Evolutionary conservation across 1,140 invertebrate species (phyloP), one percentile per base, ranked within the genome.

Genomic region (Lordiphosa collinella): DNA sequence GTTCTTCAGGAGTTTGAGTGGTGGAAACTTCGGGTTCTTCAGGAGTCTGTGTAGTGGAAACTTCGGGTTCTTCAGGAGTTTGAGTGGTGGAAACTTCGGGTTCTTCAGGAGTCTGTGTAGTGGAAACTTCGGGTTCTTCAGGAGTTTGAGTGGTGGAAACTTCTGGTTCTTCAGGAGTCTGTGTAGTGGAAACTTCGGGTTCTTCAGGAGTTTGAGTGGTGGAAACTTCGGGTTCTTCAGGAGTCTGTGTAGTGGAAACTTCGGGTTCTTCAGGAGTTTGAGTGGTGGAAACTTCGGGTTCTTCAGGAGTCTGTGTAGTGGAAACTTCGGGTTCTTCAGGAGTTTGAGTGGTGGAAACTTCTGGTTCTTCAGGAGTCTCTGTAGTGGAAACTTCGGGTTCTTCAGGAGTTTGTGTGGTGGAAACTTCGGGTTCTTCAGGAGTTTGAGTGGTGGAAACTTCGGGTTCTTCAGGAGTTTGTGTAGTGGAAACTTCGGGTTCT

Each of bases 151-250:
- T 16, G 0, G 22, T 14, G 2, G 43, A 32, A 0, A 14, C 35
- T 5, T 10, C 12, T 0, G 49, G 16, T 9, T 51, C 36, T 16
- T 40, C 49, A 0, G 46, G 4, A 1, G 29, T 5, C 14, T n/a
- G 9, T 22, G 31, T 47, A 0, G 53, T 63, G 7, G 41, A 25
- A n/a, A 13, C 13, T 18, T 35, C 41, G 0, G 61, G 54, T 8
- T 55, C 51, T 2, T 13, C 50, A 2, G 56, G 12, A 11, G 22
- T 13, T 10, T 22, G 22, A 41, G 47, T 35, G 4, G 56, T 54
- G 2, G 48, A 32, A 0, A 25, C 36, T 10, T 47, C 41, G 0
- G 60, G 47, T 9, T 38, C 31, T 7, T 31, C 41, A 1, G 43
- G n/a, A n/a, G n/a, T n/a, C 5, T 34, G 7, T 1, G 46, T 44